Evolutionary conservation across 2,113 vertebrate species (phyloP).

Genomic region (Leucopternis melanops): DNA sequence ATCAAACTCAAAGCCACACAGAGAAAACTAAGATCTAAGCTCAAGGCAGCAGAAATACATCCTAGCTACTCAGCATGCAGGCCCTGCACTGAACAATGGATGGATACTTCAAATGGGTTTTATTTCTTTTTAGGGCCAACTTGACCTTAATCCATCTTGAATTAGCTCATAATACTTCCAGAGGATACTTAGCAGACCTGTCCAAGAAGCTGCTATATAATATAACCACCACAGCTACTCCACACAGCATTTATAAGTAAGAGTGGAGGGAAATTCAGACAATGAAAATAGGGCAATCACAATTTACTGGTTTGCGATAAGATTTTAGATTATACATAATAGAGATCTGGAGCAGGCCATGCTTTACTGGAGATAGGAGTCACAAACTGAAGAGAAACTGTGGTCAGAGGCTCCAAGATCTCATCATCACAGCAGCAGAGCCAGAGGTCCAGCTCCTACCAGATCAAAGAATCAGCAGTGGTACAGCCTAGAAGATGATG

Average conservation of each 20-base stretch:
- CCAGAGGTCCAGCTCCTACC: background rate
- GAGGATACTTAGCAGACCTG: background rate
- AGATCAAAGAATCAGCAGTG: background rate
- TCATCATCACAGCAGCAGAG: background rate
- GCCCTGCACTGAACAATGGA: background rate
- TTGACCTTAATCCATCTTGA: constrained; percentile 7
- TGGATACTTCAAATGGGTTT: background rate
- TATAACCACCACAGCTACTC: background rate
- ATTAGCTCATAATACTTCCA: background rate
- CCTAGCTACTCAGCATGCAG: background rate
- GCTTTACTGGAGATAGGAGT: background rate
- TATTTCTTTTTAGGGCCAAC: background rate
- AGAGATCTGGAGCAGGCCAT: background rate
- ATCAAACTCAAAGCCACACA: background rate
- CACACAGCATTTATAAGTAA: background rate
- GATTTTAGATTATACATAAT: background rate
- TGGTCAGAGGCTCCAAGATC: background rate
- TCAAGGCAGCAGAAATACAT: background rate
- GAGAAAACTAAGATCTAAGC: background rate
- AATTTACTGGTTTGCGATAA: background rate
- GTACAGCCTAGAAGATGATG: background rate
- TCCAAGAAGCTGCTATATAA: background rate
- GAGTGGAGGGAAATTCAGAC: background rate
- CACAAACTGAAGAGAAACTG: background rate
- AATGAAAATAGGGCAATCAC: background rate